Percentiles rank a stretch among this genome's conserved stretches.
Evolutionary conservation across 23 tunicate species (phyloP).

Genomic region (Phallusia fumigata): DNA sequence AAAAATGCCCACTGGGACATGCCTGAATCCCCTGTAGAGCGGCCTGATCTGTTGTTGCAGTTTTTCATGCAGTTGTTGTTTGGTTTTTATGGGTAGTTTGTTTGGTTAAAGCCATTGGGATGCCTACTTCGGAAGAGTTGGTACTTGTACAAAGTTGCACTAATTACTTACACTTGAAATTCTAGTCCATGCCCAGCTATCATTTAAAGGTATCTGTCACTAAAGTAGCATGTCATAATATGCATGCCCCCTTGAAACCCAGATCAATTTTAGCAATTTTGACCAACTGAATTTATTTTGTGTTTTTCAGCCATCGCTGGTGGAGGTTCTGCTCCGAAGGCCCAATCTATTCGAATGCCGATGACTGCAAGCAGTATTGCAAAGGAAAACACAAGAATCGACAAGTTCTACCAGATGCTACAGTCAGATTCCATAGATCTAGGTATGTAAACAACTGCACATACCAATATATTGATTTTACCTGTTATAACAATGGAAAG

Average conservation of each 20-base stretch:
- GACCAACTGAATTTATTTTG: not conserved
- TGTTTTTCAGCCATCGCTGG: constrained; percentile 13
- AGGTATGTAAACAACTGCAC: constrained; percentile 27
- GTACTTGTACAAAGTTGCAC: too few species aligned
- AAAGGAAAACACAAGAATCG: constrained; percentile 54
- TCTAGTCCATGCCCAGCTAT: too few species aligned
- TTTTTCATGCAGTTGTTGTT: too few species aligned
- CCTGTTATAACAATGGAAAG: too few species aligned
- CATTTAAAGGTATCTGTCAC: not conserved
- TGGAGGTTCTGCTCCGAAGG: constrained; percentile 78
- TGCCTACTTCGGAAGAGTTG: too few species aligned
- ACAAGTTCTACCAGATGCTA: constrained; percentile 58
- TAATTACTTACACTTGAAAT: too few species aligned
- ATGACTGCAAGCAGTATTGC: constrained; percentile 24
- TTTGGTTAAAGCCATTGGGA: too few species aligned
- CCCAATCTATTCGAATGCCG: constrained; percentile 82
- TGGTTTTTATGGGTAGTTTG: too few species aligned
- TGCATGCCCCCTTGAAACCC: not conserved
- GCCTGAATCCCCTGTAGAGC: too few species aligned
- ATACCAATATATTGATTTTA: not conserved
- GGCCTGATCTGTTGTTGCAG: too few species aligned
- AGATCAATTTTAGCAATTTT: not conserved
- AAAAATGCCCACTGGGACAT: too few species aligned
- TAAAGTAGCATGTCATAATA: not conserved
- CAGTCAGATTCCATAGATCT: constrained; percentile 63